Evolutionary conservation across 2,797 vertebrate species (phyloP).

Genomic region (Eurystomus glaucurus): DNA sequence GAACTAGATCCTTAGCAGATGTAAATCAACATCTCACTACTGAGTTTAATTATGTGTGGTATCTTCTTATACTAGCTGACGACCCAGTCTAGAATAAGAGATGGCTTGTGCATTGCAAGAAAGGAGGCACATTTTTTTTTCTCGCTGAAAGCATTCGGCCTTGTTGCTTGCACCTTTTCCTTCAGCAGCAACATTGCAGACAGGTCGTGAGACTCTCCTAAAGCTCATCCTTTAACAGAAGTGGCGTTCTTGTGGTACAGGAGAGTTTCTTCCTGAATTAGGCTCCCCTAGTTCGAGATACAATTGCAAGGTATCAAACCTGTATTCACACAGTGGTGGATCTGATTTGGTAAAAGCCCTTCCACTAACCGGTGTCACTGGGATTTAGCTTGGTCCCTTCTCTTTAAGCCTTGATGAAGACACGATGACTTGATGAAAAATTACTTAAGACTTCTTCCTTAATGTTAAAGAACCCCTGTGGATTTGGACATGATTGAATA

Average conservation of each 20-base stretch:
- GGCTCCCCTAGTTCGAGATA: background rate
- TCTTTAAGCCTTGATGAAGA: background rate
- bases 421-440: background rate
- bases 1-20: background rate
- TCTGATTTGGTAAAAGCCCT: background rate
- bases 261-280: background rate
- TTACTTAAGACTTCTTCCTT: background rate
- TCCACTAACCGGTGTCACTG: background rate
- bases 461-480: background rate
- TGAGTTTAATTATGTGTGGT: background rate
- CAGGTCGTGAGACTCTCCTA: background rate
- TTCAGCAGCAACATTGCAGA: background rate
- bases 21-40: background rate
- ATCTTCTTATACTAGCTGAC: background rate
- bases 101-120: background rate
- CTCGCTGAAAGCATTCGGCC: background rate
- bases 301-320: background rate
- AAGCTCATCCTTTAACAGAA: background rate
- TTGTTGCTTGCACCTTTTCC: background rate
- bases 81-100: background rate
- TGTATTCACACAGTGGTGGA: background rate
- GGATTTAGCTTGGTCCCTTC: background rate
- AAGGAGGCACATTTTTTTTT: background rate
- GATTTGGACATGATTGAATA: background rate
- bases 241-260: accelerated